Percentiles rank a stretch among this genome's conserved stretches.
Evolutionary conservation across 2,113 vertebrate species (phyloP).

Genomic region (Furnarius figulus): DNA sequence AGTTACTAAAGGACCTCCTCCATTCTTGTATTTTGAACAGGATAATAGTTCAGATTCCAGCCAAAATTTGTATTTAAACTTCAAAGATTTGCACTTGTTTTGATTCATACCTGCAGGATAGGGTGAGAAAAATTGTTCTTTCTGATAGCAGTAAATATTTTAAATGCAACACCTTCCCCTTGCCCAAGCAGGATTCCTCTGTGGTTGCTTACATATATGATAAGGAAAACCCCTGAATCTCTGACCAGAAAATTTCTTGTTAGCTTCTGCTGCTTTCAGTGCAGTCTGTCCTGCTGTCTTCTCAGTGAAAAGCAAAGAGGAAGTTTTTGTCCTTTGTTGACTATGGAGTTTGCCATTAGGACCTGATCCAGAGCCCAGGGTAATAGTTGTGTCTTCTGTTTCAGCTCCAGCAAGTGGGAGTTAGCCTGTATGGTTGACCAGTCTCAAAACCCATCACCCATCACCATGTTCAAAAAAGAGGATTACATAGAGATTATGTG

Average conservation of each 20-base stretch:
- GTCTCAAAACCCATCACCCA: not conserved
- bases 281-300: not conserved
- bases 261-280: not conserved
- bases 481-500: not conserved
- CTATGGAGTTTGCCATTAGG: not conserved
- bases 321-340: not conserved
- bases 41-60: not conserved
- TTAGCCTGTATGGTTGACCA: not conserved
- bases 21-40: not conserved
- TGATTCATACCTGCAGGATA: not conserved
- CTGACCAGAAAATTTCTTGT: not conserved
- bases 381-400: not conserved
- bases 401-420: not conserved
- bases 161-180: not conserved
- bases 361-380: not conserved
- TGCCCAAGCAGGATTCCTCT: not conserved
- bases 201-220: accelerated
- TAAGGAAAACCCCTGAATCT: not conserved
- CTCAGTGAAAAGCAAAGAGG: not conserved
- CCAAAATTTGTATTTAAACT: not conserved
- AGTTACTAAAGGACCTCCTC: not conserved
- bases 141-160: not conserved
- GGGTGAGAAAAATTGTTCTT: not conserved
- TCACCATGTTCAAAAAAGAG: not conserved
- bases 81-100: not conserved